Base-by-base conservation (phyloP, 2,113 vertebrate genomes). In the Scalopus aquaticus region DNA sequence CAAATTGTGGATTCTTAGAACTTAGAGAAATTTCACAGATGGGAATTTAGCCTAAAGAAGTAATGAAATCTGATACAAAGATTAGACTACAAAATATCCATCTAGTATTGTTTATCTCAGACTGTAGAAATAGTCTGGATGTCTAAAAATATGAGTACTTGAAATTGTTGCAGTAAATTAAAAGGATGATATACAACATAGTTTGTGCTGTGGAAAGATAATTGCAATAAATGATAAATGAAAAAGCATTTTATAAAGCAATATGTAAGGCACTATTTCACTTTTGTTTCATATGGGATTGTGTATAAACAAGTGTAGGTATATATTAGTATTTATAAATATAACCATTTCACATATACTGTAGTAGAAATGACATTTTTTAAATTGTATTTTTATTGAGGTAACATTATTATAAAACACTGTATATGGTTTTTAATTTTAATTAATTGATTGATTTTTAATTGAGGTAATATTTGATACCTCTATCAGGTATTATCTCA, bases 31-130 rank as follows among this genome's bases (percentile, higher is more conserved):
- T 89, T 86, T 90, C 30, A 42, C 11, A 37, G n/a, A 16, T 30
- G 69, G 51, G 39, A 86, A 93, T 44, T 94, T 85, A 91, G 19
- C 22, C 69, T 67, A 89, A 56, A 19, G n/a, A 92, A 85, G 37
- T 60, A 88, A 90, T 81, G 39, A 81, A 77, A 24, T 67, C 46
- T 90, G n/a, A 8, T 11, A 72, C 26, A 83, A 91, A 91, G 30
- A 54, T 1, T 64, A 32, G 13, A 65, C 35, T 79, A 69, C 2
- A 51, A 87, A 90, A 74, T 70, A 93, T 49, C 4, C 6, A 78
- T 24, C 28, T 88, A 9, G 5, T 32, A 69, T 91, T 94, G 28
- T 78, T 88, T 67, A 74, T 73, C 70, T 30, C 17, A 64, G 78
- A 86, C 79, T 60, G 42, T 22, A n/a, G 30, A 89, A 87, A 67